Evolutionary conservation across 2,888 invertebrate genomes (phyloP).

Genomic region (Ophion ellenae): DNA sequence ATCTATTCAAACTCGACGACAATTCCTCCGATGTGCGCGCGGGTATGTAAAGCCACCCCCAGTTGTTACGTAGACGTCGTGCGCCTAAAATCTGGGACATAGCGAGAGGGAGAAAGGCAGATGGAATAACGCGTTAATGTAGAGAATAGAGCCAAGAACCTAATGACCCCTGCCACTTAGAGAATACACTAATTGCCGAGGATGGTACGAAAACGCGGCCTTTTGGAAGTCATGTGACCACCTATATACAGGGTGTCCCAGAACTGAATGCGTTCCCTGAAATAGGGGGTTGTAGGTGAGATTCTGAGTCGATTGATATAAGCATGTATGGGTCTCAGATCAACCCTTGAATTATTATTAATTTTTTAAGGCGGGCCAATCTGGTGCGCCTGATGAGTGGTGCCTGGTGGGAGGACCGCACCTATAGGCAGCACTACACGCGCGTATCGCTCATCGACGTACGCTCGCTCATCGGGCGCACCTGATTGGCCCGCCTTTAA

Average conservation of each 20-base stretch:
- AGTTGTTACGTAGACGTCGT: constrained; percentile 57
- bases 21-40: constrained; percentile 13
- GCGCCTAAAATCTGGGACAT: constrained; percentile 48
- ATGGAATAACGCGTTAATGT: constrained; percentile 9
- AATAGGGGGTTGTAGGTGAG: no score
- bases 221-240: constrained; percentile 70
- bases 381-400: no score
- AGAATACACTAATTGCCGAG: constrained; percentile 80
- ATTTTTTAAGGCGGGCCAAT: no score
- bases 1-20: constrained; percentile 63
- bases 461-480: no score
- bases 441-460: no score
- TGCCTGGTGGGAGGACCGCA: no score
- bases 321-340: no score
- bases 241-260: not conserved
- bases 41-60: constrained; percentile 28
- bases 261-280: no score
- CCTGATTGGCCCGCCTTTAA: no score
- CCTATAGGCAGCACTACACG: no score
- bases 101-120: constrained; percentile 63
- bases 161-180: constrained; percentile 80
- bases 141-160: constrained; percentile 62
- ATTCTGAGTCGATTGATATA: no score
- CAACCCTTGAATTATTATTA: no score
- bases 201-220: constrained; percentile 73